phyloP scores from a whole-genome alignment of 2,888 invertebrate genomes.

The Campaea margaritaria region DNA sequence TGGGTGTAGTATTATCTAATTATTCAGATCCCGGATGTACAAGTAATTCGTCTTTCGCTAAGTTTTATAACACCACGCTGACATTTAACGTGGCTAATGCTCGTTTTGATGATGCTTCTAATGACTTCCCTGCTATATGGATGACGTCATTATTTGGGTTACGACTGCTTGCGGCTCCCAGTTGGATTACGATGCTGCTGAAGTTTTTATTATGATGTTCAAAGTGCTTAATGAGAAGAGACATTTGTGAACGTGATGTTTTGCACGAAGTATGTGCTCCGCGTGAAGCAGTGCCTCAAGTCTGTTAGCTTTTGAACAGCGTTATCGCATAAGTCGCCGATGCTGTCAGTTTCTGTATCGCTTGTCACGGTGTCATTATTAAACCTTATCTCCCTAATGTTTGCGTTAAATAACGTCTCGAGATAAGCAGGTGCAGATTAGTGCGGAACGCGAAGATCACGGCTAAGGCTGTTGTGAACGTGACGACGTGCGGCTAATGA shows the following conservation, averaged over 20 bases:
- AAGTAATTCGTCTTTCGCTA: constrained; percentile 2
- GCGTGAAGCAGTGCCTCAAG: too few species aligned
- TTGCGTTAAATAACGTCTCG: constrained; percentile 16
- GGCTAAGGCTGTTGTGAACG: constrained; percentile 48
- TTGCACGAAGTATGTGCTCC: too few species aligned
- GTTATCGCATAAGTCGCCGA: too few species aligned
- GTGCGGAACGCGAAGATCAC: constrained; percentile 58
- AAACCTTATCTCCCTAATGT: constrained; percentile 17
- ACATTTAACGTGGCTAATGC: constrained; percentile 17
- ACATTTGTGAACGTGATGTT: too few species aligned
- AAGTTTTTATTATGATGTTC: too few species aligned
- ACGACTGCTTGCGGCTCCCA: background rate
- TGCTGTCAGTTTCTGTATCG: too few species aligned
- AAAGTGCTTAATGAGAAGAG: too few species aligned
- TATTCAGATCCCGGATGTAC: constrained; percentile 21
- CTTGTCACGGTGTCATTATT: background rate
- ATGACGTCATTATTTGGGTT: constrained; percentile 1
- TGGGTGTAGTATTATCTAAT: constrained; percentile 17
- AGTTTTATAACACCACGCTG: constrained; percentile 16
- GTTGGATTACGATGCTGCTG: too few species aligned
- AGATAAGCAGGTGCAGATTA: constrained; percentile 45
- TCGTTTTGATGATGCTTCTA: constrained; percentile 10
- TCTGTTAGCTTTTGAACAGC: too few species aligned
- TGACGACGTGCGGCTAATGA: constrained; percentile 14
- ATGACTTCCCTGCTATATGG: constrained; percentile 22